Conservation (phyloP, 2,113 vertebrate genomes). For the Oreochromis spilurus region DNA sequence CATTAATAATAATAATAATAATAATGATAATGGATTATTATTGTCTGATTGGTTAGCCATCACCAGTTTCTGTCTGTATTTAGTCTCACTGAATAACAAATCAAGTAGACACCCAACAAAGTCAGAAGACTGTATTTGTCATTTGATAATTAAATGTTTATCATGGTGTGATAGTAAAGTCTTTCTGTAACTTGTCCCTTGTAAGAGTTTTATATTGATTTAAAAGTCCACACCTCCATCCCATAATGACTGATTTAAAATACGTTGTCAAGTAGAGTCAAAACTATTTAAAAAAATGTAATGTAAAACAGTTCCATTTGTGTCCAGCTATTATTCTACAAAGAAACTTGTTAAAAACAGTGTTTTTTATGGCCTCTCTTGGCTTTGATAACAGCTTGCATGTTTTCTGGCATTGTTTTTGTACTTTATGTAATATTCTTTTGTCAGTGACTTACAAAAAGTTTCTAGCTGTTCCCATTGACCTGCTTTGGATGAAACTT, state of each 20-base stretch:
- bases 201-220: background rate
- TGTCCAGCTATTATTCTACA: background rate
- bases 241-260: background rate
- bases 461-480: fast-evolving
- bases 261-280: background rate
- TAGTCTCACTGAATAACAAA: background rate
- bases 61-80: background rate
- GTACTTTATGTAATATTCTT: background rate
- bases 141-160: too few relatives aligned
- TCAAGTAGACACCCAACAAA: background rate
- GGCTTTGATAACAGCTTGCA: background rate
- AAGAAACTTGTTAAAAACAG: background rate
- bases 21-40: background rate
- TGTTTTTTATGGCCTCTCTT: background rate
- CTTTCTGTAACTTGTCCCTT: background rate
- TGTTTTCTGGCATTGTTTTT: background rate
- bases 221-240: background rate
- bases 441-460: background rate
- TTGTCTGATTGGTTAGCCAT: background rate
- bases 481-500: background rate
- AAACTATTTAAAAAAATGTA: background rate
- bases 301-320: background rate
- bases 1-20: background rate
- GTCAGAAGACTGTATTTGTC: background rate
- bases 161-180: too few relatives aligned